Conservation (phyloP, 2,797 vertebrate species). For the Melanotaenia nigrans region DNA sequence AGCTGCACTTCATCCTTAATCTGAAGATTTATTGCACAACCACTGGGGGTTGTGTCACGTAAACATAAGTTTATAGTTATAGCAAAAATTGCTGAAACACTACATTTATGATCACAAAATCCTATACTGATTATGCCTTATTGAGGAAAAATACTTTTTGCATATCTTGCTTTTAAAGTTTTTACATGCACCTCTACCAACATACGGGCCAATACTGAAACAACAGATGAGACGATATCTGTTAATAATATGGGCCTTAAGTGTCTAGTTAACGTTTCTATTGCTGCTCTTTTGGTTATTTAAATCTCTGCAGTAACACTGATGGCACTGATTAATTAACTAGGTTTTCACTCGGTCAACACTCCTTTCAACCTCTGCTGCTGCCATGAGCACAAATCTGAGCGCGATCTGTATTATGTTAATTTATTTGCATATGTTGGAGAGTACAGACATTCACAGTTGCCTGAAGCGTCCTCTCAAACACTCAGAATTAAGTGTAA, state of each 20-base stretch:
- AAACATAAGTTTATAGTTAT: too few relatives aligned
- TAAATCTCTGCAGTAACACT: slow-evolving; percentile 6
- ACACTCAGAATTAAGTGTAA: slow-evolving; percentile 53
- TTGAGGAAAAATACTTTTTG: too few relatives aligned
- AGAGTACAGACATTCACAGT: slow-evolving; percentile 45
- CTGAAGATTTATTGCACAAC: too few relatives aligned
- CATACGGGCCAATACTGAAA: background rate
- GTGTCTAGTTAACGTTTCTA: background rate
- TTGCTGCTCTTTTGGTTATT: slow-evolving; percentile 32
- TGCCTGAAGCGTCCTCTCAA: slow-evolving; percentile 52
- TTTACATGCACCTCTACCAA: background rate
- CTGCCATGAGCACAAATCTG: slow-evolving; percentile 44
- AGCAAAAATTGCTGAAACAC: too few relatives aligned
- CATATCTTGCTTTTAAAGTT: background rate
- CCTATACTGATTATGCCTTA: too few relatives aligned
- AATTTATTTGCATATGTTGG: slow-evolving; percentile 76
- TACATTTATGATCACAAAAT: too few relatives aligned
- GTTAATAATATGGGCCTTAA: background rate
- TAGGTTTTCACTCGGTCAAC: slow-evolving; percentile 46
- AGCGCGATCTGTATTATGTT: slow-evolving; percentile 52
- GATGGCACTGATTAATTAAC: slow-evolving; percentile 45
- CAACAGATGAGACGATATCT: background rate
- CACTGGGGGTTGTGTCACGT: too few relatives aligned
- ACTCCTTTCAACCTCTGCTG: slow-evolving; percentile 38
- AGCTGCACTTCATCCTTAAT: too few relatives aligned